Conservation (phyloP, 2,888 invertebrate species). For the Junonia oenone region DNA sequence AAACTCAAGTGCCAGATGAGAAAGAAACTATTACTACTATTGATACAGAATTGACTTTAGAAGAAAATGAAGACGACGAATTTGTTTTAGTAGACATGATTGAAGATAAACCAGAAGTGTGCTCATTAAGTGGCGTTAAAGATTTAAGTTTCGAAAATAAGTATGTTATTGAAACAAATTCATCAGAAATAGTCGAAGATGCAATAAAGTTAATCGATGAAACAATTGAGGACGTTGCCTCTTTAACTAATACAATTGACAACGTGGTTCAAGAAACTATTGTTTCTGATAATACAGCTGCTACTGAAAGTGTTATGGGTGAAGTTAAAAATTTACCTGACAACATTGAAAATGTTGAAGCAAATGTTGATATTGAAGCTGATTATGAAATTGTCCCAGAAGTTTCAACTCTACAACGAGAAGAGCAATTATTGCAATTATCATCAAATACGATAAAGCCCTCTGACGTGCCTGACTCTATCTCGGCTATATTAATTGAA, state of each 20-base stretch:
- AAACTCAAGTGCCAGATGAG: constrained; percentile 23
- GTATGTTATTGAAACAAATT: constrained; percentile 14
- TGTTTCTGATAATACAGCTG: background rate
- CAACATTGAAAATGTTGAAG: constrained; percentile 1
- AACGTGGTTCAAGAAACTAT: constrained; percentile 3
- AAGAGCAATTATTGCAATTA: constrained; percentile 8
- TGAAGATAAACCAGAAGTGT: background rate
- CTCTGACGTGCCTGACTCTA: constrained; percentile 39
- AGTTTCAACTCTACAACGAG: background rate
- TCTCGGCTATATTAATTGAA: constrained; percentile 47
- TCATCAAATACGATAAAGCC: background rate
- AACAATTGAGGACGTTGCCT: constrained; percentile 19
- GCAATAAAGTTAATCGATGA: constrained; percentile 27
- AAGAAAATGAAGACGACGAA: constrained; percentile 20
- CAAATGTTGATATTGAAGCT: constrained; percentile 8
- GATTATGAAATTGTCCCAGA: constrained; percentile 22
- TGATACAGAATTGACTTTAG: constrained; percentile 11
- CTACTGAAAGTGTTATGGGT: background rate
- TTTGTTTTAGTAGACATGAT: constrained; percentile 26
- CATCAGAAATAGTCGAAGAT: constrained; percentile 24
- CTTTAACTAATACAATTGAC: constrained; percentile 6
- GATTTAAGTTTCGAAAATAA: background rate
- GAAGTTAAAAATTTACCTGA: background rate
- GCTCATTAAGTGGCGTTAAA: background rate
- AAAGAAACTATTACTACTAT: constrained; percentile 1